Conservation (phyloP, 1,140 invertebrate species). For the Polyergus mexicanus region DNA sequence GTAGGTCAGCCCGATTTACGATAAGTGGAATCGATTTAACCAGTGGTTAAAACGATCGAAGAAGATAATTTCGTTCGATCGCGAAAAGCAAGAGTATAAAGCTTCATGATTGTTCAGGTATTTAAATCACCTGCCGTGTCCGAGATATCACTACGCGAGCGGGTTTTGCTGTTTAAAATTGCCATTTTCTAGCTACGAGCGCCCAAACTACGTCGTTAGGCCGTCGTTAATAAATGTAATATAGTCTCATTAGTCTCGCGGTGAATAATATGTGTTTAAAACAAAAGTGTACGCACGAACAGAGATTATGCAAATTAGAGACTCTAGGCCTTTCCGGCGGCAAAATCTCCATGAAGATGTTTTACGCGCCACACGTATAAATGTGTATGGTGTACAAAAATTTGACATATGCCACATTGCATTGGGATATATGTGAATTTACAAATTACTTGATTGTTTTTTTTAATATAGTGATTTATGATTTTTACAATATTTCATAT, state of each 20-base stretch:
- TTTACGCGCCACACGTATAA: neutral
- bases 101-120: slow-evolving; percentile 64
- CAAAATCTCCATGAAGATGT: slow-evolving; percentile 5
- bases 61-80: slow-evolving; percentile 67
- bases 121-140: slow-evolving; percentile 48
- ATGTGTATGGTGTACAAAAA: neutral
- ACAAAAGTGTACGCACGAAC: neutral
- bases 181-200: slow-evolving; percentile 10
- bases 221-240: slow-evolving; percentile 31
- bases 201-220: slow-evolving; percentile 44
- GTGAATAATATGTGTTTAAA: slow-evolving; percentile 33
- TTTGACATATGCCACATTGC: too few relatives aligned
- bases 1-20: slow-evolving; percentile 70
- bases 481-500: too few relatives aligned
- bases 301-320: slow-evolving; percentile 32
- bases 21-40: slow-evolving; percentile 73
- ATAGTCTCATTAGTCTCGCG: slow-evolving; percentile 28
- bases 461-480: too few relatives aligned
- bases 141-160: slow-evolving; percentile 27
- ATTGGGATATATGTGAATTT: too few relatives aligned
- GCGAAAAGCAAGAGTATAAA: slow-evolving; percentile 38
- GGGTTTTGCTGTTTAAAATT: slow-evolving; percentile 22
- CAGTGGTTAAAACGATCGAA: slow-evolving; percentile 65
- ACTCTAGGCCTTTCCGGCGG: too few relatives aligned
- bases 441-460: too few relatives aligned